Percentiles rank a stretch among this genome's conserved stretches.
Conservation (phyloP, 2,888 invertebrate genomes). For the Agriopis leucophaearia region DNA sequence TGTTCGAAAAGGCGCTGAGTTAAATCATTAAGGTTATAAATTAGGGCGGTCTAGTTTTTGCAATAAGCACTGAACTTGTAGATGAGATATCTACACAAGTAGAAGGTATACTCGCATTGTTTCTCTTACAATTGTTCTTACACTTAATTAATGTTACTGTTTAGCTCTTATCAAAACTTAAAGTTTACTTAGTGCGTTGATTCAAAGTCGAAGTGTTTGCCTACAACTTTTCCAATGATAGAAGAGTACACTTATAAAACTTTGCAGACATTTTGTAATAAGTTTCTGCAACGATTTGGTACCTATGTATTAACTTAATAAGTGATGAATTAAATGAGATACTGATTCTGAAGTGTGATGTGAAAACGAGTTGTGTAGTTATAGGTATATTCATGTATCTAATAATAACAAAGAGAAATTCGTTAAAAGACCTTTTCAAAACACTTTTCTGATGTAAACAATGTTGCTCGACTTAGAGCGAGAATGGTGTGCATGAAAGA, state of each 20-base stretch:
- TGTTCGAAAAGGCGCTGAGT: too few species aligned
- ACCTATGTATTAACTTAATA: slow-evolving; percentile 5
- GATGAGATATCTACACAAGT: background rate
- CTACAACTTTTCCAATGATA: slow-evolving; percentile 26
- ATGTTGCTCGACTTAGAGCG: slow-evolving; percentile 10
- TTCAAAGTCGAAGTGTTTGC: slow-evolving; percentile 24
- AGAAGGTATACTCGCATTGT: background rate
- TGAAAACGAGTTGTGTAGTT: too few species aligned
- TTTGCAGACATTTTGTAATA: slow-evolving; percentile 32
- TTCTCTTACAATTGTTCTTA: slow-evolving; percentile 6
- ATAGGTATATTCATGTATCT: too few species aligned
- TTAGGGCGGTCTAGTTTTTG: background rate
- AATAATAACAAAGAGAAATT: too few species aligned
- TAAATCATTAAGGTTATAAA: too few species aligned
- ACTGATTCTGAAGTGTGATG: too few species aligned
- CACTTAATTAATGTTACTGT: slow-evolving; percentile 21
- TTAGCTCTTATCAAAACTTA: slow-evolving; percentile 11
- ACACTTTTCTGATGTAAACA: slow-evolving; percentile 7
- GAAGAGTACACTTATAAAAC: slow-evolving; percentile 30
- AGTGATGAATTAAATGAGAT: background rate
- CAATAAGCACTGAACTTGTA: background rate
- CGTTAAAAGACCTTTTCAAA: background rate
- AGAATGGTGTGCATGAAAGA: slow-evolving; percentile 35
- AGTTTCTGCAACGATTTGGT: slow-evolving; percentile 13
- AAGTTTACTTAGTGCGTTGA: slow-evolving; percentile 21